Percentiles rank a stretch among this genome's conserved stretches.
Evolutionary conservation across 2,113 vertebrate genomes (phyloP).

Genomic region (Ancistrus triradiatus): DNA sequence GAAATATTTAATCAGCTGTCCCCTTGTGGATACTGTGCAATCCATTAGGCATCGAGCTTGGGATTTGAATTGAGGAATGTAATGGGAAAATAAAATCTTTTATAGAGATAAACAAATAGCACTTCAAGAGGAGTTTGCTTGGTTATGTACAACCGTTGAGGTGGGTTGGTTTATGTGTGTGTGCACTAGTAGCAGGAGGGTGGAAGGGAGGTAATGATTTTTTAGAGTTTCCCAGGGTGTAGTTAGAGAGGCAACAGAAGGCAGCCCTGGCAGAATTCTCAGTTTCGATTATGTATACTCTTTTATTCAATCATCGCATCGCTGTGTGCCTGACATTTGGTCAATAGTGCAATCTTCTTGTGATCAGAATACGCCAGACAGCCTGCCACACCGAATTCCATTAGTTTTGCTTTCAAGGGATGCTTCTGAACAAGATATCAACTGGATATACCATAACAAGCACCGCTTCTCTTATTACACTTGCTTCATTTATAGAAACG

Average conservation of each 20-base stretch:
- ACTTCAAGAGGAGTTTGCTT: conserved; percentile 36
- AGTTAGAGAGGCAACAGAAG: conserved; percentile 60
- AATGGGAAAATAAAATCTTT: conserved; percentile 27
- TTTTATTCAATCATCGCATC: conserved; percentile 87
- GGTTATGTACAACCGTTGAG: conserved; percentile 15
- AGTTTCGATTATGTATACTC: conserved; percentile 80
- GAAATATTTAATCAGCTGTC: conserved; percentile 72
- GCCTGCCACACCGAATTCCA: conserved; percentile 83
- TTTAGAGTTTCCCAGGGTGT: conserved; percentile 67
- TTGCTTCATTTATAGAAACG: conserved; percentile 25
- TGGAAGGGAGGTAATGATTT: conserved; percentile 47
- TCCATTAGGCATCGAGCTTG: conserved; percentile 63
- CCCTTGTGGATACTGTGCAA: conserved; percentile 42
- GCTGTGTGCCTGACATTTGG: conserved; percentile 82
- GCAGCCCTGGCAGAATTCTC: conserved; percentile 75
- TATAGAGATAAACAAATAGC: conserved; percentile 44
- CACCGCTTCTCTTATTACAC: conserved; percentile 39
- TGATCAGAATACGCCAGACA: conserved; percentile 86
- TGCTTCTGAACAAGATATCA: conserved; percentile 74
- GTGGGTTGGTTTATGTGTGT: conserved; percentile 19
- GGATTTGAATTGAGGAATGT: neutral
- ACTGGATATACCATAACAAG: conserved; percentile 73
- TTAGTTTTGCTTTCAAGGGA: conserved; percentile 77
- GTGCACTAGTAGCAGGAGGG: conserved; percentile 28
- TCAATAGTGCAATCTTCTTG: conserved; percentile 93